Conservation (phyloP, 2,113 vertebrate genomes). For the Macquaria ambigua region DNA sequence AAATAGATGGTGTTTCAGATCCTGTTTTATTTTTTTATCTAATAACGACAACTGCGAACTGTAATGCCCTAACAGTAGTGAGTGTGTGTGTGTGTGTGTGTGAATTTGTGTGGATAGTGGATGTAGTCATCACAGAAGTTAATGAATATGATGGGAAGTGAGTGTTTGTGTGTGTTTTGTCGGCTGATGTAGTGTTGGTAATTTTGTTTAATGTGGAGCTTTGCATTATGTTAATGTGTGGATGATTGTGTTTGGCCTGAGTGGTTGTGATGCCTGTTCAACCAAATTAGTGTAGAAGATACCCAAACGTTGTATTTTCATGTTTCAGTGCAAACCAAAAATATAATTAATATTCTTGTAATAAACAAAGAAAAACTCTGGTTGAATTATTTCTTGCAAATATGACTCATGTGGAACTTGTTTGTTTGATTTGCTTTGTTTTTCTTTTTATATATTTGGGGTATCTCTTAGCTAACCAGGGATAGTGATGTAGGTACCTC, state of each 20-base stretch:
- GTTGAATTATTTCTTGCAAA: constrained; percentile 11
- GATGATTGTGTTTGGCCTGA: constrained; percentile 40
- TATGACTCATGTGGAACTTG: background rate
- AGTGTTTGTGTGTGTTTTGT: constrained; percentile 21
- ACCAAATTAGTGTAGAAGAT: constrained; percentile 72
- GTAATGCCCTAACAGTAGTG: constrained; percentile 40
- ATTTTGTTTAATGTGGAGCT: constrained; percentile 45
- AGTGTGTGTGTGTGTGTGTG: constrained; percentile 3
- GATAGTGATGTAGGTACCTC: background rate
- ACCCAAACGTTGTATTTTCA: constrained; percentile 75
- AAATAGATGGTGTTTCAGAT: constrained; percentile 58
- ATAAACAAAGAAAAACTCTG: constrained; percentile 76
- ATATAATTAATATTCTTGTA: constrained; percentile 85
- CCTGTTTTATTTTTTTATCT: constrained; percentile 65
- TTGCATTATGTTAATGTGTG: constrained; percentile 48
- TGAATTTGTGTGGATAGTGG: constrained; percentile 37
- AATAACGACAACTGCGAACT: constrained; percentile 45
- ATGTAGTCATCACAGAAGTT: constrained; percentile 33
- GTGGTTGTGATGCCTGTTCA: constrained; percentile 66
- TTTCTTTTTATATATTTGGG: background rate
- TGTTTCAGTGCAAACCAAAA: constrained; percentile 81
- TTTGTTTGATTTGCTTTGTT: background rate
- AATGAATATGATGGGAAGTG: constrained; percentile 20
- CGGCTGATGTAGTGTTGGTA: constrained; percentile 27
- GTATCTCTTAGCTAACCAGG: background rate